These are phyloP conservation scores for Brachyhypopomus occidentalis DNA, from an alignment of 2,113 vertebrate species.

Conservation along the genomic window DNA sequence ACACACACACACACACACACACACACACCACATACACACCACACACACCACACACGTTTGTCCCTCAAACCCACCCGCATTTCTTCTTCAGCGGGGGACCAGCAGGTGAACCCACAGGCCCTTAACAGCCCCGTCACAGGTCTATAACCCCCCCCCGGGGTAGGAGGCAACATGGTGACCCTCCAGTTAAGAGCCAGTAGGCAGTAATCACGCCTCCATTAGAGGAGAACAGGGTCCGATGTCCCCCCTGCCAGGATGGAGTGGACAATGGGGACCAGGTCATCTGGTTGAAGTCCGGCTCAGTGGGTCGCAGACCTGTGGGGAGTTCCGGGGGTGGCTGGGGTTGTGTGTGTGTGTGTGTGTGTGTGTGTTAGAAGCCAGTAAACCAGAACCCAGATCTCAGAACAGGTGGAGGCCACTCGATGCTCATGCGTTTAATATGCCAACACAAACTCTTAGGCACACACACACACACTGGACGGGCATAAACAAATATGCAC, in stretches of 20 bases:
- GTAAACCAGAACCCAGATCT: background rate
- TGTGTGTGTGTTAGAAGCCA: conserved; percentile 6
- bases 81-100: conserved; percentile 19
- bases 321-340: conserved; percentile 31
- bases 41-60: conserved; percentile 27
- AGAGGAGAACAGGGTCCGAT: conserved; percentile 34
- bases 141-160: background rate
- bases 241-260: conserved; percentile 12
- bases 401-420: conserved; percentile 46
- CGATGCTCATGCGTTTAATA: background rate
- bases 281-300: conserved; percentile 23
- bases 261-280: conserved; percentile 19
- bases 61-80: conserved; percentile 16
- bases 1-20: background rate
- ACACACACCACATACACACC: conserved; percentile 10
- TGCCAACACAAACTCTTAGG: background rate
- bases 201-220: conserved; percentile 52
- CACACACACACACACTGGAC: background rate
- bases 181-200: conserved; percentile 47
- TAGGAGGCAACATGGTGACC: conserved; percentile 38
- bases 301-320: conserved; percentile 4
- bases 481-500: background rate
- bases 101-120: conserved; percentile 37
- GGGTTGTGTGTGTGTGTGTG: no score
- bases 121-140: conserved; percentile 23